Conservation (phyloP, 2,113 vertebrate species). For the Castor canadensis region DNA sequence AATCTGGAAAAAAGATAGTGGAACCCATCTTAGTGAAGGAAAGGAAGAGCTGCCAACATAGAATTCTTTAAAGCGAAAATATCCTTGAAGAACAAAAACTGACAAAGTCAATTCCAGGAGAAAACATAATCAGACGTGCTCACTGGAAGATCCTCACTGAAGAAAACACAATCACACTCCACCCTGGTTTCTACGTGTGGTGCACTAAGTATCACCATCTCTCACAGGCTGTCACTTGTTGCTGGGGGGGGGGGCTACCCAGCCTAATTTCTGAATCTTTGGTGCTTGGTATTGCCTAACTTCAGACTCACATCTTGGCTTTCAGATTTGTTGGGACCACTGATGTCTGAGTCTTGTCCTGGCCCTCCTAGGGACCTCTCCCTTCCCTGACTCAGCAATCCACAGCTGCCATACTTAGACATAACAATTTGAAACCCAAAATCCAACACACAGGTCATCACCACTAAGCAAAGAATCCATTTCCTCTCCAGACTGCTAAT, state of each 20-base stretch:
- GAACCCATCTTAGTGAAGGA: neutral
- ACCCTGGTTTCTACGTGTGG: too few species aligned
- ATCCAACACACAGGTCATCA: neutral
- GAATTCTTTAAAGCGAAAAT: neutral
- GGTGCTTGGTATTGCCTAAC: neutral
- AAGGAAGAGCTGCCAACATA: neutral
- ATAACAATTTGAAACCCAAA: neutral
- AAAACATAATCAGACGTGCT: neutral
- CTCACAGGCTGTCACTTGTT: neutral
- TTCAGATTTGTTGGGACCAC: neutral
- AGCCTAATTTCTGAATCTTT: neutral
- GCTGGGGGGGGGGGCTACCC: rapidly evolving
- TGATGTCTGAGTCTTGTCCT: neutral
- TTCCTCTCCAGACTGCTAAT: neutral
- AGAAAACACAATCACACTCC: neutral
- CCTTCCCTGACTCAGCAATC: neutral
- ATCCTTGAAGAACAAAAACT: neutral
- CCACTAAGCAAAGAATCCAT: neutral
- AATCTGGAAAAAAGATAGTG: neutral
- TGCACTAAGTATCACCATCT: rapidly evolving
- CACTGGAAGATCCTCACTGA: neutral
- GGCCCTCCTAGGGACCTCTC: too few species aligned
- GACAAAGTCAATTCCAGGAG: neutral
- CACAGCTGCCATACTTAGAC: neutral
- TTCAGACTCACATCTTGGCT: neutral